These are phyloP conservation scores for Schizothorax lantsangensis DNA, from an alignment of 2,797 vertebrate species.

Conservation along the genomic window DNA sequence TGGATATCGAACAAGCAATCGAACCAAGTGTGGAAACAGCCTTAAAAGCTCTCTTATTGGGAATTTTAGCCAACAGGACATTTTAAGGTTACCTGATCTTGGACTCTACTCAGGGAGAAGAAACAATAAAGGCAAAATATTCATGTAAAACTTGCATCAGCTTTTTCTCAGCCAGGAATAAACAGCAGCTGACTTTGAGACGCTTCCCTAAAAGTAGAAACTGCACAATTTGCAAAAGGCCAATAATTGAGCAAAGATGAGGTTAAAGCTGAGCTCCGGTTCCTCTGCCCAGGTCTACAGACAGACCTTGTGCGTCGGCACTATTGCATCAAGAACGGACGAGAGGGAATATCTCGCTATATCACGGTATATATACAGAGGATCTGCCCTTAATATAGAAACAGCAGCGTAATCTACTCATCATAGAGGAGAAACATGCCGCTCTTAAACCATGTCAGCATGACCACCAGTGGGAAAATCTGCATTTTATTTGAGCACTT, in stretches of 20 bases:
- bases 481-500: background rate
- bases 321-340: background rate
- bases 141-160: constrained; percentile 55
- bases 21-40: background rate
- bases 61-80: background rate
- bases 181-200: constrained; percentile 47
- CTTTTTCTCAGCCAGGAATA: constrained; percentile 50
- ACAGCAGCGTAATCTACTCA: background rate
- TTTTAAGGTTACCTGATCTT: constrained; percentile 5
- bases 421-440: background rate
- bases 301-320: constrained; percentile 10
- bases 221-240: constrained; percentile 45
- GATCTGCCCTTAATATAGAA: constrained; percentile 11
- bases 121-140: constrained; percentile 8
- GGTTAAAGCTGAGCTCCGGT: constrained; percentile 43
- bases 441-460: background rate
- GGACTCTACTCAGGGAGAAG: background rate
- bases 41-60: background rate
- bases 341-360: background rate
- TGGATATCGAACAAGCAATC: background rate
- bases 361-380: background rate
- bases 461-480: background rate
- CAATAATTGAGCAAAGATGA: constrained; percentile 48
- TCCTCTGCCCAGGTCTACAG: background rate
- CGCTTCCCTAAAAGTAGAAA: constrained; percentile 45